Evolutionary conservation across 2,797 vertebrate species (phyloP), one percentile per base, ranked within the genome.

Genomic region (Leptoclinus maculatus): DNA sequence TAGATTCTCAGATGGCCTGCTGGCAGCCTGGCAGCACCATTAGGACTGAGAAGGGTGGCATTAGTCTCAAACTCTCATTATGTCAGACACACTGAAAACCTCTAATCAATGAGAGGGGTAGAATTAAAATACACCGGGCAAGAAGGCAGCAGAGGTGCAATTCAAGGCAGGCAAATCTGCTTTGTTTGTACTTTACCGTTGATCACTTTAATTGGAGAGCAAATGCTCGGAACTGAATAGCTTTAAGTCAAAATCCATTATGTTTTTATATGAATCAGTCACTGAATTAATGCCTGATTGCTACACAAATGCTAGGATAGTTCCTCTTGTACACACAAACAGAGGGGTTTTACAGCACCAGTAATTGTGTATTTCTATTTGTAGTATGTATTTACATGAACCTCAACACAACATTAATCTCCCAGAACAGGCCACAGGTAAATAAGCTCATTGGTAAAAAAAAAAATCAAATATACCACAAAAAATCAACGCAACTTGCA

Each of bases 31-130:
- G 91, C 90, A 88, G 87, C 71, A 79, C 76, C 74, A 87, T 87
- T 83, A 85, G 86, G 80, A 83, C 86, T 56, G 85, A 87, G 80
- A 90, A 80, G 90, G 91, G 88, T 87, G 89, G 89, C 87, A 90
- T 91, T 93, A 91, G 90, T 88, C 90, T 92, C 85, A 87, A 90
- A 91, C 87, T 88, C 90, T 89, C 88, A 92, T 93, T 88, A 90
- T 94, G 89, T 90, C 86, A 89, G 77, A 89, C 78, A 80, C 66
- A 76, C 51, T 91, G 90, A 94, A 92, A 94, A 84, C 91, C 92
- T 88, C 83, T 93, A 92, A 94, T 94, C 90, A 83, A 88, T 81
- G 79, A 90, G 83, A 87, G 87, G 84, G 85, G 74, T 82, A 60
- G 79, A 83, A 86, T 89, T 81, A 71, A 79, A 87, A 57, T 41